Evolutionary conservation across 1,140 invertebrate species (phyloP).

Genomic region (Zaprionus inermis): DNA sequence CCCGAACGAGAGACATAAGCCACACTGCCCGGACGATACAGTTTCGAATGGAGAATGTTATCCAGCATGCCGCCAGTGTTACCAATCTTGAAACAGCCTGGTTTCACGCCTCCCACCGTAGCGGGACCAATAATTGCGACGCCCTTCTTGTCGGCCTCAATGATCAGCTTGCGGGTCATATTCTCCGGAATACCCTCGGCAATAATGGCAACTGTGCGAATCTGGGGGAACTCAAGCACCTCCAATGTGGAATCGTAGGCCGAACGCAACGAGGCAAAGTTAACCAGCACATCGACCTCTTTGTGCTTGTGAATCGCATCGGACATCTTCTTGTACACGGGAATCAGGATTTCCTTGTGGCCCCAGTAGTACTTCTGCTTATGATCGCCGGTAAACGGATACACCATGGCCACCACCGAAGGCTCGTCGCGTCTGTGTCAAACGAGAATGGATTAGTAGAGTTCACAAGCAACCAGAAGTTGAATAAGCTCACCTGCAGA

Average conservation of each 20-base stretch:
- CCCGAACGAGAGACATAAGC: slow-evolving; percentile 99
- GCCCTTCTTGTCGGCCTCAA: slow-evolving; percentile 91
- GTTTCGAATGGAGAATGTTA: slow-evolving; percentile 98
- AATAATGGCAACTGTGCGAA: slow-evolving; percentile 98
- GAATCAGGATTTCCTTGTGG: slow-evolving; percentile 97
- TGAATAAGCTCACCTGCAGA: slow-evolving; percentile 88
- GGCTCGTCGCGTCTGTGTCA: slow-evolving; percentile 92
- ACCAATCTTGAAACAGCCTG: slow-evolving; percentile 99
- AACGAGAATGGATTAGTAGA: slow-evolving; percentile 90
- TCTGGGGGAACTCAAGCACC: slow-evolving; percentile 94
- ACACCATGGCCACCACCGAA: slow-evolving; percentile 97
- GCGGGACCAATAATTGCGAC: slow-evolving; percentile 98
- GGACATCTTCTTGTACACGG: slow-evolving; percentile 98
- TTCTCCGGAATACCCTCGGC: slow-evolving; percentile 99
- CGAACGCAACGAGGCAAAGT: slow-evolving; percentile 98
- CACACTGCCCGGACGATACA: slow-evolving; percentile 98
- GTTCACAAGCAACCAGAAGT: background rate
- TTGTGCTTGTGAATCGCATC: slow-evolving; percentile 98
- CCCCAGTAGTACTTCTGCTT: slow-evolving; percentile 99
- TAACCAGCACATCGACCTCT: slow-evolving; percentile 98
- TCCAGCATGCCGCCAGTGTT: slow-evolving; percentile 99
- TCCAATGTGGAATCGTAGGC: slow-evolving; percentile 99
- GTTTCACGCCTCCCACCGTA: slow-evolving; percentile 99
- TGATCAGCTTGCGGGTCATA: slow-evolving; percentile 97
- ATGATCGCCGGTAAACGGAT: slow-evolving; percentile 99